Percentiles rank a stretch among this genome's conserved stretches.
phyloP scores from a whole-genome alignment of 2,797 vertebrate species.

The Anas flavirostris region DNA sequence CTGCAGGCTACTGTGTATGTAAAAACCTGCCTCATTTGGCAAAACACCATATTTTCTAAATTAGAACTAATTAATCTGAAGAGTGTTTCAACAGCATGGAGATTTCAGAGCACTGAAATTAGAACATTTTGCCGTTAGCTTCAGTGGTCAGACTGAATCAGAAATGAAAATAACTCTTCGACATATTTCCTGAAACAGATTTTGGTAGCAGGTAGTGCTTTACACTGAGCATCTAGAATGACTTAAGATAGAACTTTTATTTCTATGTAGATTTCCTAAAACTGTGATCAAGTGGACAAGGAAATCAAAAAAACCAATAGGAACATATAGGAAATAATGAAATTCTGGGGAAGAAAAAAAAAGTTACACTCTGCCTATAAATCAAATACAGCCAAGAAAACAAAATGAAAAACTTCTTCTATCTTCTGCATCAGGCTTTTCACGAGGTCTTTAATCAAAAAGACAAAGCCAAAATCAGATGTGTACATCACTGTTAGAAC shows the following conservation, averaged over 20 bases:
- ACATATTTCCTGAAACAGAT: neutral
- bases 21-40: neutral
- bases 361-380: neutral
- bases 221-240: neutral
- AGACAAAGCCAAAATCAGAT: neutral
- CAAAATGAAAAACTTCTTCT: neutral
- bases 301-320: slow-evolving; percentile 35
- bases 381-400: neutral
- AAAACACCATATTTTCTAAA: neutral
- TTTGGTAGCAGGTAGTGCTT: neutral
- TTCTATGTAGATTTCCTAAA: slow-evolving; percentile 79
- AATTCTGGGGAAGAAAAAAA: neutral
- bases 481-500: neutral
- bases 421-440: neutral
- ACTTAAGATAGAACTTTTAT: slow-evolving; percentile 70
- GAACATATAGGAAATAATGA: neutral
- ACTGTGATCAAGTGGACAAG: slow-evolving; percentile 82
- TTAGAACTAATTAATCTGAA: neutral
- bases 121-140: neutral
- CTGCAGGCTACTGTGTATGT: neutral
- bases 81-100: neutral
- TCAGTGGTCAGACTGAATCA: neutral
- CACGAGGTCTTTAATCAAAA: neutral
- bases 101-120: neutral
- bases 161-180: neutral